Conservation (phyloP, 35 echinoderm and acorn worm genomes). For the Chiridota heheva region DNA sequence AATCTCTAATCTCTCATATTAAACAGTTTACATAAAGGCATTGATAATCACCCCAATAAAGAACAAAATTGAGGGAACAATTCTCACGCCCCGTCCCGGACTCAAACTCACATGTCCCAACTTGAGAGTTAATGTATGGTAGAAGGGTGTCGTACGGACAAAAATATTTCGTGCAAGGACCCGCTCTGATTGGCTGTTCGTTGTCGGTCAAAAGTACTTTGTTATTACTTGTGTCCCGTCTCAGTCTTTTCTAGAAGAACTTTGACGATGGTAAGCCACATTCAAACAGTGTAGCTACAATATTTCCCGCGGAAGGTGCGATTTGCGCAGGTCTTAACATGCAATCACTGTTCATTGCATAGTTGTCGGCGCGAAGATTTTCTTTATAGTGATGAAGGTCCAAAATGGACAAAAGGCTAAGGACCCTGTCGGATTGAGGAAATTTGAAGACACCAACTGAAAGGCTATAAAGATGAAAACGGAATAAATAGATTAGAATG, state of each 20-base stretch:
- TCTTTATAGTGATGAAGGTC: conserved; percentile 14
- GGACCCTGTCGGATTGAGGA: conserved; percentile 42
- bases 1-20: too few relatives aligned
- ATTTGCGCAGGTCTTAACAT: conserved; percentile 10
- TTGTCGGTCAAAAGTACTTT: conserved; percentile 26
- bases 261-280: too few relatives aligned
- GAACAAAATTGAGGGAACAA: too few relatives aligned
- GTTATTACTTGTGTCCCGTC: not conserved
- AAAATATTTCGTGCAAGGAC: conserved; percentile 5
- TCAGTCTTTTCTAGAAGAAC: not conserved
- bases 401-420: conserved; percentile 10
- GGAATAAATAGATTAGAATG: not conserved
- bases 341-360: conserved; percentile 11
- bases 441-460: conserved; percentile 52
- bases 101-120: conserved; percentile 14
- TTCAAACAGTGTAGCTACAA: conserved; percentile 33
- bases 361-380: conserved; percentile 22
- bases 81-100: too few relatives aligned
- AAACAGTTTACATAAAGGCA: too few relatives aligned
- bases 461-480: not conserved
- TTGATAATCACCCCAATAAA: too few relatives aligned
- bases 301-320: conserved; percentile 40
- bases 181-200: conserved; percentile 19
- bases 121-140: conserved; percentile 9
- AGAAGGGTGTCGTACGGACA: not conserved